Conservation (phyloP, 1,140 invertebrate species). For the Telenomus remus region DNA sequence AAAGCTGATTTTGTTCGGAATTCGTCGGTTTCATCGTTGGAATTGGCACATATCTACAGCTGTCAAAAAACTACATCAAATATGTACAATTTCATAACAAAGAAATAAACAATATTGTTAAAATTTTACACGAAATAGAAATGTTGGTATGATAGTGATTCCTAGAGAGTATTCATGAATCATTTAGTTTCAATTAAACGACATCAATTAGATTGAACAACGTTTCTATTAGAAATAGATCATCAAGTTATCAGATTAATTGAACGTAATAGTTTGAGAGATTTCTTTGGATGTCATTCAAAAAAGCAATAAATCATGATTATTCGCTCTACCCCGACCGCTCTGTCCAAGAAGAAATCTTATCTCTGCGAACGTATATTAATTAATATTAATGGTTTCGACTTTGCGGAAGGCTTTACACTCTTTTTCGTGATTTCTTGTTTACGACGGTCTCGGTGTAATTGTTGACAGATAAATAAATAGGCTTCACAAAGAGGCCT, state of each 20-base stretch:
- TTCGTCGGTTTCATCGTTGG: constrained; percentile 45
- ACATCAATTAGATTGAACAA: not conserved
- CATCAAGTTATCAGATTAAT: constrained; percentile 11
- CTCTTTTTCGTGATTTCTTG: constrained; percentile 57
- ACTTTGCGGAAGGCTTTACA: constrained; percentile 47
- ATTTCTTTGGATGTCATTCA: constrained; percentile 22
- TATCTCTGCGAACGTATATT: constrained; percentile 43
- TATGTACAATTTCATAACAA: no score
- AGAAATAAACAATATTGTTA: no score
- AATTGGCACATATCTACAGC: no score
- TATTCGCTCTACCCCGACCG: constrained; percentile 21
- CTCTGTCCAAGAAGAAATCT: constrained; percentile 23
- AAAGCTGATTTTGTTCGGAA: constrained; percentile 91
- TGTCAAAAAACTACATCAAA: no score
- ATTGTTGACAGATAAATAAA: constrained; percentile 75
- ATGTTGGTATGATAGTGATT: no score
- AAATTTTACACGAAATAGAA: no score
- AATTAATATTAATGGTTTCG: constrained; percentile 63
- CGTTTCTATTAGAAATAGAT: constrained; percentile 5
- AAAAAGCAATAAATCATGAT: constrained; percentile 30
- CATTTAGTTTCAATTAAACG: not conserved
- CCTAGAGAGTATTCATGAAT: not conserved
- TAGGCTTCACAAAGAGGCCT: constrained; percentile 67
- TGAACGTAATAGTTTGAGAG: constrained; percentile 8
- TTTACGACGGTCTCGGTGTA: constrained; percentile 63